Conservation (phyloP, 2,888 invertebrate genomes). For the Arctia plantaginis region DNA sequence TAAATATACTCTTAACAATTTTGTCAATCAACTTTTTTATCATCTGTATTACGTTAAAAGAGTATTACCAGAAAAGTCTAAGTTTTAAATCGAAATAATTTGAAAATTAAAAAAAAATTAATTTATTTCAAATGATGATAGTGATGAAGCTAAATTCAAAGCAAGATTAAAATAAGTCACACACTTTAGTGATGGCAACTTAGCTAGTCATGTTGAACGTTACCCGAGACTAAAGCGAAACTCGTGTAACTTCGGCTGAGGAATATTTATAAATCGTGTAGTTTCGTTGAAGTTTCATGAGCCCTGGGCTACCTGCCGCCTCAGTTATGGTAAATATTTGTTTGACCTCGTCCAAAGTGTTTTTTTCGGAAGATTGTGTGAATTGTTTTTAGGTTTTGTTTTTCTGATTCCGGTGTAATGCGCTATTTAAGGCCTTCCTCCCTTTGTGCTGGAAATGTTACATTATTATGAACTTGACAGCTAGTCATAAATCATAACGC, state of each 20-base stretch:
- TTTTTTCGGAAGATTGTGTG: background rate
- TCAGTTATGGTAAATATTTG: background rate
- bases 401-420: background rate
- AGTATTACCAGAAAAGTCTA: background rate
- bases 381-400: background rate
- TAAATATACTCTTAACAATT: background rate
- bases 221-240: background rate
- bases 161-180: background rate
- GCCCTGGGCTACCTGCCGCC: background rate
- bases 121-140: too few relatives aligned
- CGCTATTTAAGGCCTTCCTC: background rate
- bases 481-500: background rate
- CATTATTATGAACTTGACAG: background rate
- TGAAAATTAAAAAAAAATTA: too few relatives aligned
- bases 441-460: background rate
- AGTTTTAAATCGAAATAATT: background rate
- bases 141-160: background rate
- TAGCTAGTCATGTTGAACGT: background rate
- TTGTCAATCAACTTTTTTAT: too few relatives aligned
- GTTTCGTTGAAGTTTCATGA: background rate
- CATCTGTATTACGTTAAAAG: background rate
- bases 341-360: background rate
- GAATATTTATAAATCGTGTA: background rate
- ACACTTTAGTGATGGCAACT: background rate
- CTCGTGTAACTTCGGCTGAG: background rate